A percentile compares a stretch with the other conserved stretches of the same genome.
Conservation (phyloP, 2,888 invertebrate species). For the Drosophila emarginata region DNA sequence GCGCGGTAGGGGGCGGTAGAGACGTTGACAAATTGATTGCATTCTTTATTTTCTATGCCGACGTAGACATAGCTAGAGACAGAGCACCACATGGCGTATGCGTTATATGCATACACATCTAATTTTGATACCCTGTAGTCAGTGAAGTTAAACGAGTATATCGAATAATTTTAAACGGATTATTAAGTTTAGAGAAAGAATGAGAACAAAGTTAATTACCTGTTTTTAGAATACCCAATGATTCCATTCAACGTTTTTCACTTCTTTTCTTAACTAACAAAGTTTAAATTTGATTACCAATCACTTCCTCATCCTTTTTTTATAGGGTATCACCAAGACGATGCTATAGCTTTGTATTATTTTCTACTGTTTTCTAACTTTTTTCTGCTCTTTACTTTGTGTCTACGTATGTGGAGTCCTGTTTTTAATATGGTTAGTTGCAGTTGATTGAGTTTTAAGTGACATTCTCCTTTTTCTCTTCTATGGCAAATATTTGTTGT, state of each 20-base stretch:
- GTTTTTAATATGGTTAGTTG: slow-evolving; percentile 70
- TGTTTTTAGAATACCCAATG: too few species aligned
- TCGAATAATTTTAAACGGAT: not conserved
- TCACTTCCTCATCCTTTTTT: not conserved
- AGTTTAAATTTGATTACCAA: not conserved
- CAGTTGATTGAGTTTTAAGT: slow-evolving; percentile 77
- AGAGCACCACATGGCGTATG: slow-evolving; percentile 64
- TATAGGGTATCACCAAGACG: not conserved
- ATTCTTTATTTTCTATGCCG: slow-evolving; percentile 68
- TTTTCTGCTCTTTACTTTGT: not conserved
- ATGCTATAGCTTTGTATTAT: not conserved
- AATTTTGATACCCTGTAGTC: not conserved
- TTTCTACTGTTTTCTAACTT: slow-evolving; percentile 2
- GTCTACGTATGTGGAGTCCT: not conserved
- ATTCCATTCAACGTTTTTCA: too few species aligned
- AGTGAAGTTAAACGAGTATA: not conserved
- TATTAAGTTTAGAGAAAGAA: not conserved
- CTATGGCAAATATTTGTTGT: slow-evolving; percentile 50
- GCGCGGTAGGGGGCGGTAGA: slow-evolving; percentile 18
- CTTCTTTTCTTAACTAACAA: too few species aligned
- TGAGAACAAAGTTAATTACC: too few species aligned
- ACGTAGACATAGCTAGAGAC: slow-evolving; percentile 25
- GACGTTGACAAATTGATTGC: slow-evolving; percentile 77
- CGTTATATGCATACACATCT: slow-evolving; percentile 44
- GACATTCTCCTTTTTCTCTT: slow-evolving; percentile 45